Evolutionary conservation across 2,888 invertebrate species (phyloP), one percentile per base, ranked within the genome.

Genomic region (Myopa tessellatipennis): DNA sequence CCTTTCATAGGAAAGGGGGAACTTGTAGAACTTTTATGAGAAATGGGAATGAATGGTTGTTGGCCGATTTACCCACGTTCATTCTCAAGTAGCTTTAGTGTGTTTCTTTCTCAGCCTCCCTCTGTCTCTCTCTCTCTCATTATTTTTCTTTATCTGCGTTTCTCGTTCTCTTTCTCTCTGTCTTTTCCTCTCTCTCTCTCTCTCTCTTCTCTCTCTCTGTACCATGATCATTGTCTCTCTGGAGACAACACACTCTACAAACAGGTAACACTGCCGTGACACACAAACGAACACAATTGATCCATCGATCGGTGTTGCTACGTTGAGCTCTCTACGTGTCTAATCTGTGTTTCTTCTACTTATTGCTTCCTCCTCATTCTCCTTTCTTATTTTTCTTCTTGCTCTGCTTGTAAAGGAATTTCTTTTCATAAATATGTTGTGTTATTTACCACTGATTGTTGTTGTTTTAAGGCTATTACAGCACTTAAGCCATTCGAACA

Each of bases 341-440:
- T 38, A 60, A 16, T 61, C 16, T 5, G 0, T 36, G 12, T 14
- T 5, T 16, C 26, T n/a, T 77, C 67, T 58, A 45, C 75, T 83
- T 38, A 5, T 65, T 3, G 6, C 26, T 26, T 26, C 26, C 61
- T 18, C n/a, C 26, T 34, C n/a, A 14, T 61, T 26, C 61, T 65
- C 6, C 65, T 65, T 55, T 1, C 26, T 5, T 36, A 6, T 14
- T 38, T 36, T 38, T 65, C 65, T 65, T 38, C 38, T 65, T 6
- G 5, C 16, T 55, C 55, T 85, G 84, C 84, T 85, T 85, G 85
- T 83, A 83, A 82, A 85, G 85, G 85, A 85, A 85, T 85, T 85
- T 85, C 85, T 85, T 85, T 85, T 83, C 83, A 85, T 84, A 85
- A 85, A 85, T 83, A 83, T 55, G 1, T 55, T 55, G 14, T 12